phyloP scores from a whole-genome alignment of 2,888 invertebrate genomes.

The Malacosoma neustria region DNA sequence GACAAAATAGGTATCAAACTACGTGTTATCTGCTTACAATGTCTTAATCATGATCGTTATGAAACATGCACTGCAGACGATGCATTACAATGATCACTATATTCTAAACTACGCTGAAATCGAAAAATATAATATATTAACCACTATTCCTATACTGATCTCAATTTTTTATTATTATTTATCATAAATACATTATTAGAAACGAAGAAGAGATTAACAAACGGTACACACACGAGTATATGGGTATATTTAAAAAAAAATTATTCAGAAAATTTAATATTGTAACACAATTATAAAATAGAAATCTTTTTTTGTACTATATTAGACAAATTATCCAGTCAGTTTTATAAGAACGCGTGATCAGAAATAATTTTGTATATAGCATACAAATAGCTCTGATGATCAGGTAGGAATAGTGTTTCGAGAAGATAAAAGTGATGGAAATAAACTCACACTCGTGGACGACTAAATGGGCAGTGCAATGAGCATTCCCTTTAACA shows the following conservation, averaged over 20 bases:
- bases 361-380: too few relatives aligned
- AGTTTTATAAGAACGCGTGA: too few relatives aligned
- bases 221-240: too few relatives aligned
- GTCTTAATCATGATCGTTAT: slow-evolving; percentile 56
- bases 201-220: neutral
- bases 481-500: slow-evolving; percentile 84
- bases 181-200: too few relatives aligned
- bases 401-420: neutral
- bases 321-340: too few relatives aligned
- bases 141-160: neutral
- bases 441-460: slow-evolving; percentile 82
- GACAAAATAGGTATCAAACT: slow-evolving; percentile 32
- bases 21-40: slow-evolving; percentile 64
- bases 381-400: too few relatives aligned
- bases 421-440: slow-evolving; percentile 2
- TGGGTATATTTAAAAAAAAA: too few relatives aligned
- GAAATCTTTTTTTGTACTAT: too few relatives aligned
- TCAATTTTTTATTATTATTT: neutral
- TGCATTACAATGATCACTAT: neutral
- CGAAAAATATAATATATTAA: slow-evolving; percentile 7
- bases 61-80: slow-evolving; percentile 38
- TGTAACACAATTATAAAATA: too few relatives aligned
- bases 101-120: neutral
- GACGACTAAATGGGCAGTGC: slow-evolving; percentile 91
- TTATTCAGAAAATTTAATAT: too few relatives aligned